Evolutionary conservation across 2,113 vertebrate species (phyloP).

Genomic region (Eudorcas thomsonii): DNA sequence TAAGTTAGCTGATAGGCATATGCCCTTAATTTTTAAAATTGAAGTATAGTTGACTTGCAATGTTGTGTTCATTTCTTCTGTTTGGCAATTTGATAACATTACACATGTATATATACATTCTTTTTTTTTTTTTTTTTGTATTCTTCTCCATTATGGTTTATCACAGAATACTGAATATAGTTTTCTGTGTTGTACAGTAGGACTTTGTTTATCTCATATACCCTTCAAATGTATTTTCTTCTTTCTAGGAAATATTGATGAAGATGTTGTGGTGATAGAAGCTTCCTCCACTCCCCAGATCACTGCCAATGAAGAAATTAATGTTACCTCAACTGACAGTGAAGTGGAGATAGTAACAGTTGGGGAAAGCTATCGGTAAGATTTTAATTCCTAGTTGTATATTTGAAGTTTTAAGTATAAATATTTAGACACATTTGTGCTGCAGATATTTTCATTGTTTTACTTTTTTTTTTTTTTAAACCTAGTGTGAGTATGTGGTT

Average conservation of each 20-base stretch:
- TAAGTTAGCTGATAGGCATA: neutral
- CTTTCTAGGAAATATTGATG: conserved; percentile 91
- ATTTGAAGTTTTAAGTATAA: conserved; percentile 19
- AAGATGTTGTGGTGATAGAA: conserved; percentile 99
- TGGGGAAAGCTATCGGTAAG: conserved; percentile 95
- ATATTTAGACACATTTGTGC: neutral
- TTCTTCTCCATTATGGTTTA: neutral
- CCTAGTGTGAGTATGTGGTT: neutral
- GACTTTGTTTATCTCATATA: neutral
- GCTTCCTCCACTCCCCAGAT: conserved; percentile 93
- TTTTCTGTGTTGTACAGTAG: neutral
- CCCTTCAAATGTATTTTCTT: neutral
- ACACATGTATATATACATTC: neutral
- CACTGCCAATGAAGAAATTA: conserved; percentile 98
- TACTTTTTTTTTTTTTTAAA: neutral
- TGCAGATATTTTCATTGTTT: neutral
- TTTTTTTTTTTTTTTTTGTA: neutral
- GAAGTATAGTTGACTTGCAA: neutral
- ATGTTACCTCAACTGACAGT: conserved; percentile 98
- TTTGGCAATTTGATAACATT: neutral
- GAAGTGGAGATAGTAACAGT: conserved; percentile 99
- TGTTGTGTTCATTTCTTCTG: neutral
- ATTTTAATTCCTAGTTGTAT: neutral
- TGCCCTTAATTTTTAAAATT: neutral
- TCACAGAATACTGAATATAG: neutral